Evolutionary conservation across 2,113 vertebrate species (phyloP), one percentile per base, ranked within the genome.

Genomic region (Zosterops lateralis): DNA sequence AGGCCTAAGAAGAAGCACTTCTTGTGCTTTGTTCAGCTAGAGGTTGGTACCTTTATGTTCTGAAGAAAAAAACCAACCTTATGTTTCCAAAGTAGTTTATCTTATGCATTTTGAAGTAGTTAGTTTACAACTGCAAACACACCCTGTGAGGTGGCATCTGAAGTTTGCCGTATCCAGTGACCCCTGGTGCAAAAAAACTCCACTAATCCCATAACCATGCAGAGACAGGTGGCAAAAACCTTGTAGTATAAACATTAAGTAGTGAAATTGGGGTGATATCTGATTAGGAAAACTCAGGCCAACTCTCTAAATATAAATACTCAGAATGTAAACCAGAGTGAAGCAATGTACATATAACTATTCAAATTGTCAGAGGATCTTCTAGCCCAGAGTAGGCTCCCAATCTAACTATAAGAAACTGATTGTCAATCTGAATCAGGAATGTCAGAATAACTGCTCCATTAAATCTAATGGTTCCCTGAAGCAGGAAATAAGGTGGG

Each of bases 391-490:
- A 95, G 21, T 82, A 84, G 74, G 70, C 70, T 81, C 25, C 64
- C 96, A 96, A 97, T 94, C 82, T 89, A 95, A 89, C 96, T 97
- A 95, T 56, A 48, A 93, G 67, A 73, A 95, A 93, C 45, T 89
- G 94, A 95, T 95, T 96, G 62, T 73, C 87, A 90, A 2, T 95
- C 75, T 31, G 14, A 97, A 31, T 90, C 25, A 57, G 89, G 75
- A 65, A 87, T 74, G 76, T 90, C 42, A 95, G 64, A 79, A 92
- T 93, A 76, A 92, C 53, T 95, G 82, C 75, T 94, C 95, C 93
- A 95, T 97, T 97, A 97, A 93, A 96, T 78, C 61, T 95, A 96
- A 97, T 94, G 72, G 58, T 54, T 97, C 92, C 94, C 94, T 91
- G 91, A 94, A 93, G 93, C 79, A 95, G 57, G 78, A 95, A 95